Base-by-base conservation (phyloP, 2,797 vertebrate species). In the Scarus forsteni region DNA sequence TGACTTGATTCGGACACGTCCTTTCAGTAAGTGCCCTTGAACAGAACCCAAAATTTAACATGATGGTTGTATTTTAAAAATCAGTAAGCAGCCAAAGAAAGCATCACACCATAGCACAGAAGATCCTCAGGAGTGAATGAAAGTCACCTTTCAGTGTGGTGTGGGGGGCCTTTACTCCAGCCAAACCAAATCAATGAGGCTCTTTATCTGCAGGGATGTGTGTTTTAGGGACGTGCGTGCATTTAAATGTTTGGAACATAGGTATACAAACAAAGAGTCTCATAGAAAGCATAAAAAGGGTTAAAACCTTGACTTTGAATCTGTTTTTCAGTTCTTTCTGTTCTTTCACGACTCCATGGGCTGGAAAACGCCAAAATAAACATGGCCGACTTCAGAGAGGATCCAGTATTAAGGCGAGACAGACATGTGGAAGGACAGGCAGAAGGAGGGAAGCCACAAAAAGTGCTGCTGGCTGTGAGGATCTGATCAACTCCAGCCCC, bases 61-160 rank as follows among this genome's bases (percentile, higher is more conserved):
- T 74, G n/a, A 16, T 49, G 72, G 54, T 39, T 39, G 9, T 39
- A 39, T 56, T 57, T 60, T 60, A 64, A 87, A 79, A 79, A 81
- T 75, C 39, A 60, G 56, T 64, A 70, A 1, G 65, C 45, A 57
- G 87, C 91, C 85, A 85, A 85, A 71, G 78, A 81, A 91, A 93
- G 88, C 16, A 44, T 61, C 46, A 27, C 57, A 10, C 79, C 2
- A 10, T 10, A 14, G 49, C 73, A 82, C 73, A 85, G 79, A 61
- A 19, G 72, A 65, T 77, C 81, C 73, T 86, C 64, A 67, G 67
- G 83, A 13, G 52, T 8, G 18, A 75, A 88, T 90, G 79, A 92
- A 93, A 85, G 90, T 87, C 60, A 54, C 83, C 90, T 88, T 92
- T 92, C 81, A 91, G 80, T 44, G 54, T 27, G 63, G 65, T 52